Base-by-base conservation (phyloP, 2,888 invertebrate species). In the Hemaris fuciformis region DNA sequence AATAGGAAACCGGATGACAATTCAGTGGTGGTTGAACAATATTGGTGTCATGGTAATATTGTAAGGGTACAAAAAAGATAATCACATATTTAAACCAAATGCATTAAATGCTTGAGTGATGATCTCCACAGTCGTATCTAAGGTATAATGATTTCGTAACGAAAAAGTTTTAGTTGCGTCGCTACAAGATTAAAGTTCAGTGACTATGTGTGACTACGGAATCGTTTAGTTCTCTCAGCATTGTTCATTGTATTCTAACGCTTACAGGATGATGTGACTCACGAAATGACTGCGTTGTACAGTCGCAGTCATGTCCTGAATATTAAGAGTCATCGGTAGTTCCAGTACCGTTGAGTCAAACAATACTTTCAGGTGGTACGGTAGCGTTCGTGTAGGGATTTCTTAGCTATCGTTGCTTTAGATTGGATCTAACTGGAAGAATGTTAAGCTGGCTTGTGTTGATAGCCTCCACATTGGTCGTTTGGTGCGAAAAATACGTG, bases 161-260 rank as follows among this genome's bases (percentile, higher is more conserved):
- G 38, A 8, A 53, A 13, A 25, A 25, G 2, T 10, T 25, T 53
- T 5, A n/a, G 23, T 27, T 15, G 8, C 27, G 18, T 38, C n/a
- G 2, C 7, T 1, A 18, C 20, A 13, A 15, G 27, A 53, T 31
- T 27, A 53, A 53, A 53, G 48, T 27, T 53, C 27, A 27, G 2
- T 53, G 27, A 23, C 27, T 53, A 18, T 1, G 27, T 25, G 6
- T 27, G 23, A 23, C 13, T 1, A 22, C 46, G 15, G 48, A 53
- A 53, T 53, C 27, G 2, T 3, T 53, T 10, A 8, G 18, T 8
- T 18, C 13, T 27, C 6, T 27, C 6, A 18, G 27, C 18, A 27
- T 53, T 53, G 48, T 53, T 27, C 48, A 53, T 53, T 53, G 48
- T 53, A 53, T 53, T 27, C 45, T 10, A 45, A 8, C 23, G 22